Evolutionary conservation across 2,888 invertebrate genomes (phyloP).

Genomic region (Coelopa pilipes): DNA sequence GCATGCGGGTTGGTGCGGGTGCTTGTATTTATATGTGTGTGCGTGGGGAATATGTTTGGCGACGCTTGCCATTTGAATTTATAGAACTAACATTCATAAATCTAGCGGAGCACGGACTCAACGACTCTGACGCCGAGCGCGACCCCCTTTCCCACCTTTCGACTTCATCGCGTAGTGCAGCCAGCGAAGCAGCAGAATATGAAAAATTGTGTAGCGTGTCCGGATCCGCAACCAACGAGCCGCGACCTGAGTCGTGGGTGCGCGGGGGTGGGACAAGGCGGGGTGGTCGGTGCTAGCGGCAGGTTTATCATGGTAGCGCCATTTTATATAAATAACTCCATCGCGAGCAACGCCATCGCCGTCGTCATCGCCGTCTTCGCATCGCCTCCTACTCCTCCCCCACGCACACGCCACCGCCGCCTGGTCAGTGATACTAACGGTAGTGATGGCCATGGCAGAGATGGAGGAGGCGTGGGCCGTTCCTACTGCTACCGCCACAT

Average conservation of each 20-base stretch:
- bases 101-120: constrained; percentile 24
- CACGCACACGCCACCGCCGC: constrained; percentile 14
- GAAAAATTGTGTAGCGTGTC: constrained; percentile 32
- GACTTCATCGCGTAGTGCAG: constrained; percentile 11
- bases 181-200: constrained; percentile 20
- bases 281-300: no score
- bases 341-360: constrained; percentile 6
- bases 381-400: neutral
- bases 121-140: neutral
- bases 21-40: constrained; percentile 29
- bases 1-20: constrained; percentile 10
- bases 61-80: constrained; percentile 35
- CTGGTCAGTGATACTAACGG: constrained; percentile 16
- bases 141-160: neutral
- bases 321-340: constrained; percentile 7
- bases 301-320: no score
- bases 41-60: constrained; percentile 7
- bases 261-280: neutral
- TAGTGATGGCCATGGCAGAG: constrained; percentile 1
- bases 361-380: constrained; percentile 3
- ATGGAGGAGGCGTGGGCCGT: neutral
- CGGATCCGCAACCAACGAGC: constrained; percentile 31
- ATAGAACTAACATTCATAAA: constrained; percentile 32
- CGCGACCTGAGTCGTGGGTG: neutral
- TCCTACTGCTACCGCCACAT: neutral